Percentiles rank a stretch among this genome's conserved stretches.
These are phyloP conservation scores for Amazona vittata DNA, from an alignment of 2,113 vertebrate species.

Conservation along the genomic window DNA sequence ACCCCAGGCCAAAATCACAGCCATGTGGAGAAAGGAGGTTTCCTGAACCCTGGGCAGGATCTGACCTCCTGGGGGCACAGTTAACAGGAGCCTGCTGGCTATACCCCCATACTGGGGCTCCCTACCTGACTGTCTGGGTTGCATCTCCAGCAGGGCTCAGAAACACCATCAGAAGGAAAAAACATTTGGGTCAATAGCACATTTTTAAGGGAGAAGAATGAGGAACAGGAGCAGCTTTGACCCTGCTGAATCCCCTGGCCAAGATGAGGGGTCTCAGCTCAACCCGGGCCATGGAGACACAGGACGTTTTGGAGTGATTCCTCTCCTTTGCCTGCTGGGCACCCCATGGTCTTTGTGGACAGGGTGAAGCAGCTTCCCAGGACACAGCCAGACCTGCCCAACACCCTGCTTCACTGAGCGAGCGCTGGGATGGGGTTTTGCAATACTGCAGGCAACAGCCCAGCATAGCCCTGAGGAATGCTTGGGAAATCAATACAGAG, in stretches of 20 bases:
- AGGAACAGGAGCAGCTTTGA: background rate
- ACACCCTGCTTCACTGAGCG: background rate
- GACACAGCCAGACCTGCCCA: background rate
- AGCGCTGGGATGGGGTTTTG: background rate
- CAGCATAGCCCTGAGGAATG: background rate
- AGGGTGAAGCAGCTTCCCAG: background rate
- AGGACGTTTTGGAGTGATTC: background rate
- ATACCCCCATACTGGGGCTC: background rate
- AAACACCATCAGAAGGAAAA: background rate
- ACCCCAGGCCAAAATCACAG: background rate
- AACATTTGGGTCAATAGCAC: background rate
- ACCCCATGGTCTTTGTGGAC: too few relatives aligned
- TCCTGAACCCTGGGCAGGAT: background rate
- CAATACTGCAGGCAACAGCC: fast-evolving
- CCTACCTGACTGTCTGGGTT: background rate
- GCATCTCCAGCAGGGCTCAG: background rate
- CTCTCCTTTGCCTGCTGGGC: background rate
- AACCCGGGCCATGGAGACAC: fast-evolving
- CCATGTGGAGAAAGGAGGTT: background rate
- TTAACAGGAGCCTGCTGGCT: background rate
- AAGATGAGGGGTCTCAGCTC: background rate
- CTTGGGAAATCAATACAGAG: background rate
- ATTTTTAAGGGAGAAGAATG: background rate
- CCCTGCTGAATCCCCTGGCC: background rate
- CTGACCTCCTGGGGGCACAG: background rate